Base-by-base conservation (phyloP, 2,797 vertebrate species). In the Poeciliopsis turneri region DNA sequence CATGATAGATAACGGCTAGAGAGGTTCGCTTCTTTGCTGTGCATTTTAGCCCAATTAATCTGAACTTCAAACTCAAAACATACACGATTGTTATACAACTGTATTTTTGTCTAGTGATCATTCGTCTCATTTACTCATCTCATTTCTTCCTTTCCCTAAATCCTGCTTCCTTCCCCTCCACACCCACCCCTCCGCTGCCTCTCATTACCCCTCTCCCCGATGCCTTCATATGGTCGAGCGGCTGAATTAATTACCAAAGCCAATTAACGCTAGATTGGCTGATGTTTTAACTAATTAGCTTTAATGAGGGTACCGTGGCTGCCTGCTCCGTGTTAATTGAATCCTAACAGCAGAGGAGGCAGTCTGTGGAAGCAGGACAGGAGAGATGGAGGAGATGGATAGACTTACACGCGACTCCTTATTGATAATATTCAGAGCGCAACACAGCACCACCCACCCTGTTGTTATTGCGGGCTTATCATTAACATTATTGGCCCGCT, bases 241-340 rank as follows among this genome's bases (percentile, higher is more conserved):
- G 95, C 94, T 96, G 97, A 98, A 99, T 99, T 99, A 98, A 99
- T 99, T 99, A 99, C 97, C 97, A 96, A 96, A 97, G 96, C 97
- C 98, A 98, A 99, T 98, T 98, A 98, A 97, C 96, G 97, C 96
- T 98, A 98, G 98, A 98, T 98, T 97, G 97, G 97, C 96, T 97
- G 97, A 99, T 99, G 98, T 98, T 99, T 99, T 99, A 99, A 98
- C 98, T 99, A 99, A 99, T 99, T 98, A 97, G 96, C 96, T 96
- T 97, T 99, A 99, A 99, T 98, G 96, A 97, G 96, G 96, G 94
- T 96, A 97, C 96, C 95, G 96, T 96, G 97, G 97, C 96, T 96
- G 96, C 96, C 95, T 96, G 97, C 96, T 94, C 91, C 9, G 96
- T 96, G 97, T 97, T 98, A 98, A 98, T 97, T 98, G 97, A 98